Evolutionary conservation across 1,140 invertebrate genomes (phyloP).

Genomic region (Ceratina japonica): DNA sequence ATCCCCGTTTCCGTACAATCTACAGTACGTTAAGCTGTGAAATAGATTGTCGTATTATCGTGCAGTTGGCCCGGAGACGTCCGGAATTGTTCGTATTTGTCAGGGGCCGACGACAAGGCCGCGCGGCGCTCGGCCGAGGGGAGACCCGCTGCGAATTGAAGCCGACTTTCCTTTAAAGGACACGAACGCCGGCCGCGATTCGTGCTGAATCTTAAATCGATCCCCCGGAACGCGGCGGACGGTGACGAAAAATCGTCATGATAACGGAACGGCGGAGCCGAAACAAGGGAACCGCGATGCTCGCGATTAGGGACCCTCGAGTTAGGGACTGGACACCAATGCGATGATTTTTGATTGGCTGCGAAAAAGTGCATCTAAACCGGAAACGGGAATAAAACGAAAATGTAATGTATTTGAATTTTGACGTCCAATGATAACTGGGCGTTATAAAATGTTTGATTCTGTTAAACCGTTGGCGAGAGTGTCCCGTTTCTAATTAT

Average conservation of each 20-base stretch:
- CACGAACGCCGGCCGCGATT: constrained; percentile 54
- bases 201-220: constrained; percentile 62
- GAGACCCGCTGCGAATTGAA: constrained; percentile 47
- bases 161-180: constrained; percentile 54
- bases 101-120: constrained; percentile 51
- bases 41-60: constrained; percentile 62
- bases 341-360: too few relatives aligned
- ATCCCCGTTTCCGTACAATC: constrained; percentile 27
- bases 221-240: constrained; percentile 22
- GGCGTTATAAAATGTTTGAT: too few relatives aligned
- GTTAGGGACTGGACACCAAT: too few relatives aligned
- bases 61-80: constrained; percentile 57
- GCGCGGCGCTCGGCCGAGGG: neutral
- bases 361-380: too few relatives aligned
- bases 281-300: neutral
- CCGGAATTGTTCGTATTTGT: constrained; percentile 68
- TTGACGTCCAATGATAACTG: too few relatives aligned
- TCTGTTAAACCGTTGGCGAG: too few relatives aligned
- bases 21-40: constrained; percentile 58
- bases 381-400: too few relatives aligned
- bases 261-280: neutral
- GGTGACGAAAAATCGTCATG: constrained; percentile 49
- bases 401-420: too few relatives aligned
- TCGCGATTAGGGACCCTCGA: too few relatives aligned
- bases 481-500: too few relatives aligned